Base-by-base conservation (phyloP, 2,797 vertebrate species). In the Sternotherus odoratus region DNA sequence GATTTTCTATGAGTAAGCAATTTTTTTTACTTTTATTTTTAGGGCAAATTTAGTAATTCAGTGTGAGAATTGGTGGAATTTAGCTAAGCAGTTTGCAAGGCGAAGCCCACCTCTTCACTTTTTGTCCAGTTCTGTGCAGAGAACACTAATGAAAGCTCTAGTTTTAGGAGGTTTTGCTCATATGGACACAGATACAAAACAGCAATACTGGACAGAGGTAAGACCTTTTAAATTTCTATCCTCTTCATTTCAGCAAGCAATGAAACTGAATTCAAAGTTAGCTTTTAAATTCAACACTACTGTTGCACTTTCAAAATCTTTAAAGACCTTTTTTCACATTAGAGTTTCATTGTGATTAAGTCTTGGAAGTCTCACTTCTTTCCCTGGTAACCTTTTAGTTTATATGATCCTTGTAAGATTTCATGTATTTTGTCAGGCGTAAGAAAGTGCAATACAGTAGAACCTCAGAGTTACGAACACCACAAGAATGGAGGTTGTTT, bases 191-290 rank as follows among this genome's bases (percentile, higher is more conserved):
- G 99, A 99, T 96, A 98, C 99, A 94, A 99, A 99, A 87, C 99
- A 99, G 94, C 99, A 99, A 72, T 99, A 99, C 97, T 99, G 99
- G 99, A 99, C 99, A 2, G 99, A 99, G 99, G 99, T 99, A 97
- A 98, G 75, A 13, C 23, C 2, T 69, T 95, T 53, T 21, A 5
- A 66, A 24, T 13, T 87, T 88, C 77, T 85, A 1, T 85, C 85
- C 6, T 16, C 54, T 88, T n/a, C 9, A 5, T 79, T 83, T 53
- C 43, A 77, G 12, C 69, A 77, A 89, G 48, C 8, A 56, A 4
- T 80, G 43, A 19, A 77, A n/a, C 17, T 9, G 10, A 48, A n/a
- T 16, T 79, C 39, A n/a, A 79, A 63, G 12, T 60, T 46, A 51
- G 15, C 50, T 53, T 60, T 43, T 56, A 21, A n/a, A 51, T 33